Evolutionary conservation across 2,113 vertebrate genomes (phyloP).

Genomic region (Patagioenas fasciata): DNA sequence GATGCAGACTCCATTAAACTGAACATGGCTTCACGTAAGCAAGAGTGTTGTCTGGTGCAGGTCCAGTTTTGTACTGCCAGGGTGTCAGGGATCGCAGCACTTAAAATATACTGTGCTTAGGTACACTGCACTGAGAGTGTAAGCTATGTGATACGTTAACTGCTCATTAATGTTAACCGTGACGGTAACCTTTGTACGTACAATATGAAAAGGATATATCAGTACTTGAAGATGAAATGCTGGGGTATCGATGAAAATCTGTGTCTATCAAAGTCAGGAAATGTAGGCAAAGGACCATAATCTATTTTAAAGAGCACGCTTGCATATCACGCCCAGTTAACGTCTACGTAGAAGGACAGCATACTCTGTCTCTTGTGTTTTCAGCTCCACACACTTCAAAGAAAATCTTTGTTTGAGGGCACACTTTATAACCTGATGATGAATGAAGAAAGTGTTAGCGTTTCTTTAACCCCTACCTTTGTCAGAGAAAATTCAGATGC

Average conservation of each 20-base stretch:
- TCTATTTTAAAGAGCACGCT: constrained; percentile 50
- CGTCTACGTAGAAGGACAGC: constrained; percentile 63
- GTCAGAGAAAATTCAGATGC: neutral
- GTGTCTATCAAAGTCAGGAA: constrained; percentile 18
- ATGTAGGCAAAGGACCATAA: constrained; percentile 20
- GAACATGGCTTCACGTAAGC: neutral
- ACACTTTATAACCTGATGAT: constrained; percentile 56
- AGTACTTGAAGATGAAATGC: constrained; percentile 22
- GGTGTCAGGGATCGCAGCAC: neutral
- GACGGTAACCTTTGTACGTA: neutral
- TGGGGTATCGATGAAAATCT: constrained; percentile 9
- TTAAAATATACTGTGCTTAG: neutral
- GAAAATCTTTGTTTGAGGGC: constrained; percentile 69
- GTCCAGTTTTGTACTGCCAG: neutral
- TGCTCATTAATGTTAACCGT: neutral
- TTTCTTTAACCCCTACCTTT: constrained; percentile 39
- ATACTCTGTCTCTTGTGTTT: constrained; percentile 50
- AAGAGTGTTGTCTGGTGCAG: neutral
- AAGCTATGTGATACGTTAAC: neutral
- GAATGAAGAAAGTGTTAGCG: constrained; percentile 43
- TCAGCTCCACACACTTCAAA: constrained; percentile 69
- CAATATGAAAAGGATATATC: neutral
- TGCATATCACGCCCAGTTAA: constrained; percentile 50
- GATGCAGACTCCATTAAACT: neutral
- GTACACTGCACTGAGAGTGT: neutral